Conservation (phyloP, 2,888 invertebrate species). For the Andrena trimmerana region DNA sequence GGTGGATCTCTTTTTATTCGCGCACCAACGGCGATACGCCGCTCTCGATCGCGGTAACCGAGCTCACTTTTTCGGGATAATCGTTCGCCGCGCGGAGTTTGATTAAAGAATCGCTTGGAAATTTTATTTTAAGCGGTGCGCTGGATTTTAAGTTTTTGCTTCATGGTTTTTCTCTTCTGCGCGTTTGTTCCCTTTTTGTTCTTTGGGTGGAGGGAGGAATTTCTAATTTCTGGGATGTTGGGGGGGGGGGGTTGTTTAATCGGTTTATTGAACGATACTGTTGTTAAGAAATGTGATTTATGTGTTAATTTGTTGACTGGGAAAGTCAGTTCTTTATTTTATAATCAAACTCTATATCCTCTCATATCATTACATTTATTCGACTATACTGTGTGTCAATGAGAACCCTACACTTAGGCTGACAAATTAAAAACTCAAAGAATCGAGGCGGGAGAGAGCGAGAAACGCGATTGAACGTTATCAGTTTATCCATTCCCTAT, state of each 20-base stretch:
- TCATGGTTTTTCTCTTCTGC: not conserved
- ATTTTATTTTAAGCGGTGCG: not conserved
- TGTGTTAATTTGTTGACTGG: not conserved
- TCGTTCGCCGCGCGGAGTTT: not conserved
- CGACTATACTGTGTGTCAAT: no score
- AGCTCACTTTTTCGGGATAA: not conserved
- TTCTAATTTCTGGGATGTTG: not conserved
- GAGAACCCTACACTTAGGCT: no score
- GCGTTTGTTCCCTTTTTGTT: not conserved
- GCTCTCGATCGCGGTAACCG: constrained; percentile 17
- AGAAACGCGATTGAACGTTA: no score
- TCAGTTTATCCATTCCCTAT: no score
- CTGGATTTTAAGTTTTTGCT: not conserved
- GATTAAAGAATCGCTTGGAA: constrained; percentile 12
- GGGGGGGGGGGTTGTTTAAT: not conserved
- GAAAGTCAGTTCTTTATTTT: no score
- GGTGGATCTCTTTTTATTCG: constrained; percentile 21
- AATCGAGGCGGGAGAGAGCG: no score
- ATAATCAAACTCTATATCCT: no score
- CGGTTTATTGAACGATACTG: not conserved
- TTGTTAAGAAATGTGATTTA: not conserved
- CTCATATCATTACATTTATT: no score
- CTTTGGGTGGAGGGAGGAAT: not conserved
- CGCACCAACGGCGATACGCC: constrained; percentile 14
- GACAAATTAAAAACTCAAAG: no score